These are phyloP conservation scores for Tyrophagus putrescentiae DNA, from an alignment of 1,140 invertebrate genomes.

Conservation along the genomic window DNA sequence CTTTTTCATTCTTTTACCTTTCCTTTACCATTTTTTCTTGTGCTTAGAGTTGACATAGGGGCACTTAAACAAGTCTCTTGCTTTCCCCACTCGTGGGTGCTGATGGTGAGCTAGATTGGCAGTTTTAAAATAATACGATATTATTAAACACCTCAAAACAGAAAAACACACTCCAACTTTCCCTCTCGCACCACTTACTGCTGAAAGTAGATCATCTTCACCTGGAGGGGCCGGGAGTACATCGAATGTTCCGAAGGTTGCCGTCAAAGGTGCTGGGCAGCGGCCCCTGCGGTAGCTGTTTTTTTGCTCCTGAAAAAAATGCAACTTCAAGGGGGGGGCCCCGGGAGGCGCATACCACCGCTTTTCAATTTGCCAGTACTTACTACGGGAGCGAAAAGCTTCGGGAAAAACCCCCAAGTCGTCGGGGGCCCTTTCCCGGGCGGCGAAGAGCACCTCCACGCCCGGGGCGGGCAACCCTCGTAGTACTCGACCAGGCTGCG, in stretches of 20 bases:
- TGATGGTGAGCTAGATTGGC: constrained; percentile 62
- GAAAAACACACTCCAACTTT: no score
- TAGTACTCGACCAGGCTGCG: constrained; percentile 86
- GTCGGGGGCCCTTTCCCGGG: constrained; percentile 75
- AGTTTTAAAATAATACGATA: no score
- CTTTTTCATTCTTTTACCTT: no score
- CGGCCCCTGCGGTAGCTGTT: constrained; percentile 72
- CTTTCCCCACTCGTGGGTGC: constrained; percentile 90
- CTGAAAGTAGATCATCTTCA: constrained; percentile 79
- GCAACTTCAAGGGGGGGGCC: constrained; percentile 86
- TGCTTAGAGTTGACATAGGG: constrained; percentile 39
- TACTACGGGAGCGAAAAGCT: constrained; percentile 79
- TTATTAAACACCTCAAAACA: background rate
- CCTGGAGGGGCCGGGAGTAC: constrained; percentile 69
- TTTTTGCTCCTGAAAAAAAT: constrained; percentile 76
- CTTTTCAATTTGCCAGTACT: constrained; percentile 76
- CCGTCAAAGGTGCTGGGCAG: constrained; percentile 75
- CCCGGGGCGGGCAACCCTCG: constrained; percentile 38
- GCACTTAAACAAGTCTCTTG: constrained; percentile 74
- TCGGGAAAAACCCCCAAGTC: constrained; percentile 75
- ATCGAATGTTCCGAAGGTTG: constrained; percentile 70
- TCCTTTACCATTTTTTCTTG: constrained; percentile 57
- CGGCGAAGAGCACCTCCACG: constrained; percentile 81
- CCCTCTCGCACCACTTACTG: constrained; percentile 40
- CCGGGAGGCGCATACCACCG: constrained; percentile 68